Evolutionary conservation across 1,140 invertebrate species (phyloP).

Genomic region (roundworm (Caenorhabditis elegans)): WBcel235 BX284604.4:9662501-9663000

Average conservation of each 20-base stretch:
- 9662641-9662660: constrained; percentile 48
- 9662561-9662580: constrained; percentile 60
- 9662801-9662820: too few species aligned
- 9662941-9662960: constrained; percentile 14
- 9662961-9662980: constrained; percentile 54
- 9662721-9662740: constrained; percentile 61
- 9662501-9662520: too few species aligned
- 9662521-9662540: constrained; percentile 47
- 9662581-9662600: constrained; percentile 66
- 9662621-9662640: constrained; percentile 59
- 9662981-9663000: constrained; percentile 62
- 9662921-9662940: too few species aligned
- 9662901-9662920: neutral
- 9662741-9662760: neutral
- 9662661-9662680: constrained; percentile 65
- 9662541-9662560: constrained; percentile 66
- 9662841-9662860: too few species aligned
- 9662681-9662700: constrained; percentile 62
- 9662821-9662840: too few species aligned
- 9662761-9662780: too few species aligned
- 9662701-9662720: constrained; percentile 65
- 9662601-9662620: constrained; percentile 65
- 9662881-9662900: too few species aligned
- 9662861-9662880: too few species aligned
- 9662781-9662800: too few species aligned